Percentiles rank a stretch among this genome's conserved stretches.
Evolutionary conservation across 2,888 invertebrate species (phyloP).

Genomic region (Nudaria mundana): DNA sequence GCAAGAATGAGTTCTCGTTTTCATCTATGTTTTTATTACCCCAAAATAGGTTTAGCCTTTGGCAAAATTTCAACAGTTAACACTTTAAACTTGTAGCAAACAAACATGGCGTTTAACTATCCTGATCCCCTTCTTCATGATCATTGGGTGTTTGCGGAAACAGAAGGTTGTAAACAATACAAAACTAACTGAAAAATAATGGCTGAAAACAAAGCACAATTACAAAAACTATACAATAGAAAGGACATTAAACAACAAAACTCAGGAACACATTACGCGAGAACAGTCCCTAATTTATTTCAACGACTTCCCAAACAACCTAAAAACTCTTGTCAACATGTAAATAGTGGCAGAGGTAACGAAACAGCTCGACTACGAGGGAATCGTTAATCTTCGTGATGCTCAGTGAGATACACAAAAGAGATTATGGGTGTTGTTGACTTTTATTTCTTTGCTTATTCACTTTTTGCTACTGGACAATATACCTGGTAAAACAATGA

Average conservation of each 20-base stretch:
- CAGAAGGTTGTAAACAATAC: neutral
- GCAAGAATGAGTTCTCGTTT: too few relatives aligned
- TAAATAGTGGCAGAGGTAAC: constrained; percentile 22
- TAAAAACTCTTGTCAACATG: constrained; percentile 11
- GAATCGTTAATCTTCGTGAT: constrained; percentile 21
- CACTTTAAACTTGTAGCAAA: too few relatives aligned
- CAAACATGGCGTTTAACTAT: too few relatives aligned
- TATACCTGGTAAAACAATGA: too few relatives aligned
- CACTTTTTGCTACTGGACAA: too few relatives aligned
- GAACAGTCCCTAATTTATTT: constrained; percentile 4
- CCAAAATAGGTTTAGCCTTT: too few relatives aligned
- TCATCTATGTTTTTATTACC: too few relatives aligned
- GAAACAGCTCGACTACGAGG: constrained; percentile 6
- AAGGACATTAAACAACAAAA: constrained; percentile 2
- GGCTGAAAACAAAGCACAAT: neutral
- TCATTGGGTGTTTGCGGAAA: too few relatives aligned
- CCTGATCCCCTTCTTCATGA: too few relatives aligned
- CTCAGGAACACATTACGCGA: constrained; percentile 4
- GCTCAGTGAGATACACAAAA: constrained; percentile 18
- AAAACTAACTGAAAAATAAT: constrained; percentile 1
- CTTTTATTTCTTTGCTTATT: too few relatives aligned
- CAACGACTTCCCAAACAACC: constrained; percentile 8
- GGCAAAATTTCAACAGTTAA: too few relatives aligned
- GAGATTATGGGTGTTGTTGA: neutral
- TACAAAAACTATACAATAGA: neutral